Evolutionary conservation across 2,888 invertebrate species (phyloP), one percentile per base, ranked within the genome.

Genomic region (Drosophila niveifrons): DNA sequence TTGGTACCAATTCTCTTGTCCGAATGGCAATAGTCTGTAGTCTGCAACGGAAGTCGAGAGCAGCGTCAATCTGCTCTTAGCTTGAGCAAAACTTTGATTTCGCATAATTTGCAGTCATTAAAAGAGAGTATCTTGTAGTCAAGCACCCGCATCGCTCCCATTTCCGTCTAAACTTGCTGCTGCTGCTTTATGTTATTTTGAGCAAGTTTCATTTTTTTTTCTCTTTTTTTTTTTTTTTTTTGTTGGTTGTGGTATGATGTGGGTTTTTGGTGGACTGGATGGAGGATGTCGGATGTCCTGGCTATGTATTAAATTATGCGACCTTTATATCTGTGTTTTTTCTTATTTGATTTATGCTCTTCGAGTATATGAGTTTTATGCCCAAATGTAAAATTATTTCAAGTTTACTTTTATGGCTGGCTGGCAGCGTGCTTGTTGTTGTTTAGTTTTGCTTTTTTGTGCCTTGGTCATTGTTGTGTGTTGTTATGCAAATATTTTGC

Each of bases 321-420:
- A 74, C 70, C 65, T 82, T 62, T 61, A 56, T 34, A 34, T 64
- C 29, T 44, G 50, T 41, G 41, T 52, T 13, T 6, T 48, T 62
- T 31, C 28, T 47, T 55, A 69, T 75, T 75, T 86, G 88, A 82
- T 86, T 86, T 78, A 80, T 83, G 70, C 28, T 58, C 67, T 57
- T 18, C 9, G 34, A 47, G 34, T 50, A 63, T 41, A 72, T 72
- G 55, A 63, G 58, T 53, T 53, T 51, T 51, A 67, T 78, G 56
- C 36, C 48, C 57, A 66, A 75, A 67, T 78, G 74, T 63, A 73
- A 73, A 74, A 73, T 78, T 53, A 81, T 74, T 74, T 74, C 44
- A 62, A 74, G 61, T 78, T 68, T 71, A 62, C 61, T 77, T 75
- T 71, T 71, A 75, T 64, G 64, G 39, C 23, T 64, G 64, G 39